phyloP scores from a whole-genome alignment of 2,797 vertebrate species.

The Tapera naevia region DNA sequence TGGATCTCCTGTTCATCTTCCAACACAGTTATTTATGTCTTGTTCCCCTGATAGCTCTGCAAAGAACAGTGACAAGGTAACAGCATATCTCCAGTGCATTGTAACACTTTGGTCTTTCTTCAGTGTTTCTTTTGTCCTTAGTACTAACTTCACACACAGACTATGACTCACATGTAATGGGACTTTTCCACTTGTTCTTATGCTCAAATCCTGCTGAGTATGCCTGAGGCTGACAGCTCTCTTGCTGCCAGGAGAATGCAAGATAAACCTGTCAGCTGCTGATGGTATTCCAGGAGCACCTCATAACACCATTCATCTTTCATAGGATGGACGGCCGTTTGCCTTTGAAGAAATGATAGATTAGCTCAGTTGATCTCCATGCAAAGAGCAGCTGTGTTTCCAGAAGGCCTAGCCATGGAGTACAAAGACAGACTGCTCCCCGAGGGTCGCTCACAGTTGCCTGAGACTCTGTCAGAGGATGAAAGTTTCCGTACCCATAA shows the following conservation, averaged over 20 bases:
- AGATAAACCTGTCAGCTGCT: background rate
- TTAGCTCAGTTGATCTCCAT: background rate
- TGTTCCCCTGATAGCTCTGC: background rate
- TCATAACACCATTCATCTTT: background rate
- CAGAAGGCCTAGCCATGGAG: background rate
- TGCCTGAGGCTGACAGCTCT: background rate
- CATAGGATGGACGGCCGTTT: background rate
- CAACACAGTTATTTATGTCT: background rate
- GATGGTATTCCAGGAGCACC: background rate
- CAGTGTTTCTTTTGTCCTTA: background rate
- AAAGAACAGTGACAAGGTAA: background rate
- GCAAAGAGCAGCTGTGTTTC: background rate
- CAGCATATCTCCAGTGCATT: background rate
- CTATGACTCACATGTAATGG: background rate
- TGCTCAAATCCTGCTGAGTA: background rate
- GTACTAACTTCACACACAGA: background rate
- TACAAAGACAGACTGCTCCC: background rate
- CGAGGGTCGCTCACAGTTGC: background rate
- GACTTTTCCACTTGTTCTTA: background rate
- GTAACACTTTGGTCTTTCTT: background rate
- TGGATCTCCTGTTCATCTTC: background rate
- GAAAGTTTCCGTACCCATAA: background rate
- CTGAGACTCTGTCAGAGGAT: background rate
- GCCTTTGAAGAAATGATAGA: background rate
- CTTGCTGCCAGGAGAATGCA: rapidly evolving